Evolutionary conservation across 2,113 vertebrate species (phyloP), one percentile per base, ranked within the genome.

Genomic region (Oryzias celebensis): DNA sequence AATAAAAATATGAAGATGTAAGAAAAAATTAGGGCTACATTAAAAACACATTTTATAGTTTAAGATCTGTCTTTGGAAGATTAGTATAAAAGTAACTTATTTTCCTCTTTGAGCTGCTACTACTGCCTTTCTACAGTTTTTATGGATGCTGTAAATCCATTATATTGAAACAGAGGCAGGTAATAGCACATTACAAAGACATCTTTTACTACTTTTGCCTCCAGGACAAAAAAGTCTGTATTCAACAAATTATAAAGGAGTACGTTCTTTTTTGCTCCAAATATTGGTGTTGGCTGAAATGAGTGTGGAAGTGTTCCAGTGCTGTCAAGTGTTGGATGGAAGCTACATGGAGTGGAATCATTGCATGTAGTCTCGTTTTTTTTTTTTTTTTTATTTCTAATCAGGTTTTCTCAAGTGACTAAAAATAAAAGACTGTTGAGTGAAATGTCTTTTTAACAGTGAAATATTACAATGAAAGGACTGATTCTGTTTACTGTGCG

Each of bases 61-160:
- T 36, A 36, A 36, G 10, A 36, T 36, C 10, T 36, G 36, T 36
- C 36, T 36, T 8, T 36, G 36, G 36, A 65, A 74, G 53, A 74
- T 66, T 57, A 18, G 51, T 24, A 63, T 41, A 50, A 56, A 77
- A 76, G 68, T 36, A 36, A 36, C 36, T 36, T 36, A 36, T 36
- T 36, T 36, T 36, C 10, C 36, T 36, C 36, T 36, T 13, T 36
- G 53, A 59, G 45, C 57, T 61, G 65, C 61, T 62, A 67, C 50
- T 55, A 63, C 48, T 36, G 51, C 70, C 67, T 75, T 81, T 77
- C 14, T 31, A 59, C 64, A 75, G 58, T 73, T 73, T 61, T 16
- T 0, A 49, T 65, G 61, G 47, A 59, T 1, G 49, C 61, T 58
- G n/a, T 23, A 17, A 58, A 57, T 65, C 53, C 68, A 58, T 75